Conservation (phyloP, 2,797 vertebrate genomes). For the Galago senegalensis region DNA sequence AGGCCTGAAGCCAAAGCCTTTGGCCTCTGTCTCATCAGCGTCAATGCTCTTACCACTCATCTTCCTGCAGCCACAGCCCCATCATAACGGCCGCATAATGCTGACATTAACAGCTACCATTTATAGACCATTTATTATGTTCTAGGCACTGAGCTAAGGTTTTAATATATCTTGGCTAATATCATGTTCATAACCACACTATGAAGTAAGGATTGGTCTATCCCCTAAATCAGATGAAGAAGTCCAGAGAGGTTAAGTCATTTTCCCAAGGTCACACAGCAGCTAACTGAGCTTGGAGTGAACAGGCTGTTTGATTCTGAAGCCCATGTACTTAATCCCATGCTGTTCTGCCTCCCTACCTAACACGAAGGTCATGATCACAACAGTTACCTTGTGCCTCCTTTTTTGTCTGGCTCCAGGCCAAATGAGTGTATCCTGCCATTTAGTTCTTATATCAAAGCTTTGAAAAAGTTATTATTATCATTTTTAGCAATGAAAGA, state of each 20-base stretch:
- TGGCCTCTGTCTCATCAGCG: not conserved
- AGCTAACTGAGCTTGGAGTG: not conserved
- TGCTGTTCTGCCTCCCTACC: not conserved
- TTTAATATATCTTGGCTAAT: not conserved
- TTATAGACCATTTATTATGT: not conserved
- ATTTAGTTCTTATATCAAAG: not conserved
- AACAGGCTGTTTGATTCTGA: not conserved
- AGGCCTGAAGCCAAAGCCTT: not conserved
- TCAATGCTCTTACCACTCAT: not conserved
- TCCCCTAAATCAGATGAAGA: not conserved
- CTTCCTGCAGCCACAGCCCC: not conserved
- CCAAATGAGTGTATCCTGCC: not conserved
- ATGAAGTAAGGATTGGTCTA: not conserved
- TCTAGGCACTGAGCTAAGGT: not conserved
- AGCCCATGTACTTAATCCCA: not conserved
- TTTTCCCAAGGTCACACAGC: constrained; percentile 23
- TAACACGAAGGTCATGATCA: not conserved
- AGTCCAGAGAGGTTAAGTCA: constrained; percentile 10
- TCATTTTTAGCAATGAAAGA: not conserved
- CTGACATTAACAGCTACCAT: not conserved
- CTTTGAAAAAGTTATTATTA: not conserved
- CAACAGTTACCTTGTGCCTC: not conserved
- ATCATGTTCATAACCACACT: not conserved
- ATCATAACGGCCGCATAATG: not conserved
- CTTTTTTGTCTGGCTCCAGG: not conserved